These are phyloP conservation scores for Amia ocellicauda DNA, from an alignment of 2,113 vertebrate species.

Conservation along the genomic window DNA sequence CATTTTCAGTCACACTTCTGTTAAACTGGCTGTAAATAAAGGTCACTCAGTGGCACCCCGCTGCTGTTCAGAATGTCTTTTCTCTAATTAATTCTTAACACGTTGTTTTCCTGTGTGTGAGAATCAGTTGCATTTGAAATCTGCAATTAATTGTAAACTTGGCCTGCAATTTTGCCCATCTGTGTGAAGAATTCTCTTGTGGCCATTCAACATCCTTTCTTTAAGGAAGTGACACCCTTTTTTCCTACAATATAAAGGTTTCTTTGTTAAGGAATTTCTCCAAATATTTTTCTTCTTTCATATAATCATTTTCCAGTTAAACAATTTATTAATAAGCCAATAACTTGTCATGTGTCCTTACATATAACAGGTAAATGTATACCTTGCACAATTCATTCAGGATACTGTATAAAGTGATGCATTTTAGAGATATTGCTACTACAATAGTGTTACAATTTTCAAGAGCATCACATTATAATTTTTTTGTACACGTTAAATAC, in stretches of 20 bases:
- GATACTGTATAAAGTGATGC: no score
- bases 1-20: slow-evolving; percentile 83
- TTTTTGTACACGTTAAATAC: no score
- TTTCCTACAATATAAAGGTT: not conserved
- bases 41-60: slow-evolving; percentile 79
- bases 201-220: slow-evolving; percentile 25
- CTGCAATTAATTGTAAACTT: slow-evolving; percentile 71
- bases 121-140: slow-evolving; percentile 79
- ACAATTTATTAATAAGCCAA: no score
- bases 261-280: no score
- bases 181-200: slow-evolving; percentile 42
- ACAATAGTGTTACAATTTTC: no score
- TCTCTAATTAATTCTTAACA: slow-evolving; percentile 78
- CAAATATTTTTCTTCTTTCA: no score
- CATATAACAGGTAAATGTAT: no score
- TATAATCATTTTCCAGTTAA: no score
- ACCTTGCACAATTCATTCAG: no score
- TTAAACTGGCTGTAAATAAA: slow-evolving; percentile 87
- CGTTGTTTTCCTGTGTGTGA: slow-evolving; percentile 71
- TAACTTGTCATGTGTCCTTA: no score
- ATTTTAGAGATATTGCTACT: no score
- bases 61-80: slow-evolving; percentile 78
- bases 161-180: slow-evolving; percentile 55
- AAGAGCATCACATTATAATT: no score
- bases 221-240: not conserved